Evolutionary conservation across 2,888 invertebrate species (phyloP), one percentile per base, ranked within the genome.

Genomic region (Anaspis maculata): DNA sequence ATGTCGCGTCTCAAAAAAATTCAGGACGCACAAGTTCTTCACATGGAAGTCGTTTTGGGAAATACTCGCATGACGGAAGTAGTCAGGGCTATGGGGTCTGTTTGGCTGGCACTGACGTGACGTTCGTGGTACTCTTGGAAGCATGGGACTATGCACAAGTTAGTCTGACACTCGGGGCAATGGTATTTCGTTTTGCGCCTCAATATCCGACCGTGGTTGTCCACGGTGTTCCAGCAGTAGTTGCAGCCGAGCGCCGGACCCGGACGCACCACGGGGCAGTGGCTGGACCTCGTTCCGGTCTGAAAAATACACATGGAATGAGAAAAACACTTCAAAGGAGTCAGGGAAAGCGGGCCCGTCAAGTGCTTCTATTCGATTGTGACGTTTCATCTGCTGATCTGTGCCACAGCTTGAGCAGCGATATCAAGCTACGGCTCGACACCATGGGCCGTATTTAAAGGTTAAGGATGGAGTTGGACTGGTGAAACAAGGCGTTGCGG

Each of bases 171-270:
- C 62, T 89, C 88, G 1, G 88, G 88, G 66, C 89, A 89, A 57
- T 88, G 86, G 64, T 87, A 89, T 63, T 89, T 88, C 1, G 89
- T 89, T 68, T 89, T 89, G 38, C 88, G 73, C 26, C 89, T 74
- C 30, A 88, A 69, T 52, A 87, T 87, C 44, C 88, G 70, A 21
- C 86, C 86, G 64, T 83, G 81, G 26, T 76, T 77, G 61, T 89
- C 88, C 26, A 87, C 83, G 0, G 88, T 87, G 61, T 89, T 89
- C 89, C 89, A 89, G 66, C 89, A 89, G 61, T 81, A 88, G 67
- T 88, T 88, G 66, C 89, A 89, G 47, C 87, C 85, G 41, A 89
- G 67, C 2, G 88, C 87, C 3, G 89, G 87, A 0, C 89, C 89
- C 5, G 82, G 79, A 32, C 89, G 70, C 29, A 85, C 78, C 6